Evolutionary conservation across 2,888 invertebrate genomes (phyloP).

Genomic region (Chloromyia formosa): DNA sequence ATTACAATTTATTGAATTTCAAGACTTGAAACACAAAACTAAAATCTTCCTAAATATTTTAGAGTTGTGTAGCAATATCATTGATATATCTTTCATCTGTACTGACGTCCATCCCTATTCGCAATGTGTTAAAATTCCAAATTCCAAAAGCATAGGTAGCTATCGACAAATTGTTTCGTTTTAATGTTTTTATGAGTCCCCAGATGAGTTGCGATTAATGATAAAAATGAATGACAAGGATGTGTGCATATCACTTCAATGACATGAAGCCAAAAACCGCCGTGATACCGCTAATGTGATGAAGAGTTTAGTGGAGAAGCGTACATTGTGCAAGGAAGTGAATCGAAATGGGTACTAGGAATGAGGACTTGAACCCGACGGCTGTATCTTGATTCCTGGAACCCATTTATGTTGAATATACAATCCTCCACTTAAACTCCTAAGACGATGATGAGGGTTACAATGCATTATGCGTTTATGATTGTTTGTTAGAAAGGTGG

Average conservation of each 20-base stretch:
- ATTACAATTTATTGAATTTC: no score
- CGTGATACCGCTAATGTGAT: conserved; percentile 7
- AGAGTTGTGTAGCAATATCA: background rate
- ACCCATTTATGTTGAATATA: conserved; percentile 31
- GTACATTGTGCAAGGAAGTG: conserved; percentile 12
- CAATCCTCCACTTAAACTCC: conserved; percentile 47
- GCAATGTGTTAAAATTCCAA: no score
- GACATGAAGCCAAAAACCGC: conserved; percentile 2
- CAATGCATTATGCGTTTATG: conserved; percentile 12
- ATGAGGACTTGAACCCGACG: conserved; percentile 13
- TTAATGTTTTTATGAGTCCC: background rate
- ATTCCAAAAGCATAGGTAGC: background rate
- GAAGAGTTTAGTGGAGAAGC: conserved; percentile 33
- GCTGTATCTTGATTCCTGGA: conserved; percentile 16
- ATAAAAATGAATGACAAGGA: conserved; percentile 22
- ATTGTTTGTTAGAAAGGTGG: background rate
- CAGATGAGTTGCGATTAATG: background rate
- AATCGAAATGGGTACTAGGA: conserved; percentile 33
- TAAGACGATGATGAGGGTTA: conserved; percentile 17
- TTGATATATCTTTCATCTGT: background rate
- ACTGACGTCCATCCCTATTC: conserved; percentile 30
- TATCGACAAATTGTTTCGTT: conserved; percentile 10
- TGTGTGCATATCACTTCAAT: background rate
- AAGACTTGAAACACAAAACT: conserved; percentile 28
- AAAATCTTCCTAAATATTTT: conserved; percentile 28